Evolutionary conservation across 2,888 invertebrate genomes (phyloP).

Genomic region (Sesia apiformis): DNA sequence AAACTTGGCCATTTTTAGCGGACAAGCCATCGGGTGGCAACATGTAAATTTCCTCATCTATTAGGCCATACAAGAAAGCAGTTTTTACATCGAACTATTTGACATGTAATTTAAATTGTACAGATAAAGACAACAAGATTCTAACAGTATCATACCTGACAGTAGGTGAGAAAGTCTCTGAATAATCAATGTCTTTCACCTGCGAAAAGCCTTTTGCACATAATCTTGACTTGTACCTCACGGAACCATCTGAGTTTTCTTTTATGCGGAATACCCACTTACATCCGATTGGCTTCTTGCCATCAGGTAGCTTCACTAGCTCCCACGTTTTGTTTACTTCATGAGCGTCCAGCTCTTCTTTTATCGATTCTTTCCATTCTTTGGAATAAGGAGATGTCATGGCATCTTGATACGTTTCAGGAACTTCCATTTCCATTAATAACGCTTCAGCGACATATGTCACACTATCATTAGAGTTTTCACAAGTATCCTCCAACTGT

Average conservation of each 20-base stretch:
- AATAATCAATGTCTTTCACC: conserved; percentile 10
- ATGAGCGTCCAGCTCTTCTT: conserved; percentile 1
- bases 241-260: conserved; percentile 5
- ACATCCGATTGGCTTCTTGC: conserved; percentile 8
- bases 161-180: conserved; percentile 13
- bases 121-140: conserved; percentile 10
- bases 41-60: conserved; percentile 14
- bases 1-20: not conserved
- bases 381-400: conserved; percentile 8
- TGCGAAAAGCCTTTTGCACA: conserved; percentile 14
- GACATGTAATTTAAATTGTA: conserved; percentile 7
- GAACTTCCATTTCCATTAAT: conserved; percentile 12
- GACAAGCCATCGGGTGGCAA: conserved; percentile 13
- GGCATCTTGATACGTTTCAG: conserved; percentile 15
- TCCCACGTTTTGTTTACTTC: conserved; percentile 1
- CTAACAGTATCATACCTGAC: conserved; percentile 13
- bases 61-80: conserved; percentile 15
- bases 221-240: conserved; percentile 9
- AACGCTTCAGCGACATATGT: too few relatives aligned
- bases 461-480: too few relatives aligned
- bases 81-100: conserved; percentile 17
- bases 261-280: conserved; percentile 19
- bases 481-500: too few relatives aligned
- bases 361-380: conserved; percentile 6
- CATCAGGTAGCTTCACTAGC: not conserved